Base-by-base conservation (phyloP, 2,797 vertebrate genomes). In the Enteromius afrohamiltoni region DNA sequence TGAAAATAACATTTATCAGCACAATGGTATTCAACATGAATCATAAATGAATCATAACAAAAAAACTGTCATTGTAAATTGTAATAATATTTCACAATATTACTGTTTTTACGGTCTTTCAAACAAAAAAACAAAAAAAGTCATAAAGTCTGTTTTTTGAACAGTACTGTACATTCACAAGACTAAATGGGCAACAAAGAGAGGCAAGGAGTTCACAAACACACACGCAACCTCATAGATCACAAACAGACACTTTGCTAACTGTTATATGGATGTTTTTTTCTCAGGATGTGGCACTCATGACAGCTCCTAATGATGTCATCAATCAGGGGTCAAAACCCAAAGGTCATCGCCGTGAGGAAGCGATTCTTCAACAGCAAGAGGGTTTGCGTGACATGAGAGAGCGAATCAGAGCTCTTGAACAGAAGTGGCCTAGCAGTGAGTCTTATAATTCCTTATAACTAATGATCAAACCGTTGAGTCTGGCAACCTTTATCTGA, bases 301-400 rank as follows among this genome's bases (percentile, higher is more conserved):
- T 85, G 86, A 81, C 82, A 5, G 69, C 49, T 1, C 47, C 85
- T 79, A 64, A 85, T 85, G 88, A 89, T 73, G 80, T 94, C 86
- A 91, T 89, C 0, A 79, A 92, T 14, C 89, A 94, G 0, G 91
- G 93, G 0, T 90, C 76, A 2, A 93, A 89, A 45, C 95, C 93
- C 87, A 92, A 62, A 87, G 94, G 94, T 73, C 91, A 89, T 53
- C 90, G 91, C 29, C 94, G 94, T 0, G 90, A 95, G 86, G 93
- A 95, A 13, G 89, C 87, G 0, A 95, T 95, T 71, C 91, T 79
- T 71, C 92, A 86, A 1, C 94, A 96, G 83, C 93, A 86, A 19
- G 92, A 93, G 70, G 94, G 94, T 19, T 75, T 96, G 77, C 88
- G 85, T 0, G 93, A 95, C 75, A 91, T 95, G 53, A 91, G 93